A percentile compares a stretch with the other conserved stretches of the same genome.
Evolutionary conservation across 2,797 vertebrate species (phyloP).

Genomic region (Adrianichthys oophorus): DNA sequence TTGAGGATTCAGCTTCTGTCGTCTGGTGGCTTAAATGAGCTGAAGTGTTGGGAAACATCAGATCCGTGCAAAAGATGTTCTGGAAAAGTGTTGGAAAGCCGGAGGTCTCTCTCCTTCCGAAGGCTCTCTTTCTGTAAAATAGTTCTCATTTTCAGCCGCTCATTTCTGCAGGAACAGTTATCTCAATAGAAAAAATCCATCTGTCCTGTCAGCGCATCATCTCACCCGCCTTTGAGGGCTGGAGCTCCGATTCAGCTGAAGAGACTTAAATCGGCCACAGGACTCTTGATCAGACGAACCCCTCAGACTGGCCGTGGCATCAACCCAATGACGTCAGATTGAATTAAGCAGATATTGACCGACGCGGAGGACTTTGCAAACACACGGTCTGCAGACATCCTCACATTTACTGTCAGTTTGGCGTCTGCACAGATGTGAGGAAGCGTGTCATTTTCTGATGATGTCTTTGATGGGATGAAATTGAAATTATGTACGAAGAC

Average conservation of each 20-base stretch:
- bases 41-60: constrained; percentile 40
- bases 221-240: not conserved
- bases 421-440: not conserved
- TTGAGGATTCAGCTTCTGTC: constrained; percentile 59
- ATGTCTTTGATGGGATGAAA: constrained; percentile 52
- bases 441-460: constrained; percentile 27
- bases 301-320: constrained; percentile 11
- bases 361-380: constrained; percentile 36
- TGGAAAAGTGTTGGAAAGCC: constrained; percentile 13
- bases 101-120: constrained; percentile 16
- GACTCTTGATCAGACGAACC: constrained; percentile 21
- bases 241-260: not conserved
- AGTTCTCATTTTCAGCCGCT: constrained; percentile 36
- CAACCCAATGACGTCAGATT: constrained; percentile 36
- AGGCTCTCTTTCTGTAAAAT: constrained; percentile 52
- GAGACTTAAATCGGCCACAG: constrained; percentile 30
- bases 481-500: constrained; percentile 28
- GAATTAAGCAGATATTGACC: constrained; percentile 36
- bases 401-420: constrained; percentile 12
- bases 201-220: constrained; percentile 30
- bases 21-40: constrained; percentile 43
- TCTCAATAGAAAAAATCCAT: constrained; percentile 8
- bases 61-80: constrained; percentile 15
- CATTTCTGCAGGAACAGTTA: constrained; percentile 20
- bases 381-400: constrained; percentile 40